Conservation (phyloP, 1,140 invertebrate species). For the Calliphora vicina region DNA sequence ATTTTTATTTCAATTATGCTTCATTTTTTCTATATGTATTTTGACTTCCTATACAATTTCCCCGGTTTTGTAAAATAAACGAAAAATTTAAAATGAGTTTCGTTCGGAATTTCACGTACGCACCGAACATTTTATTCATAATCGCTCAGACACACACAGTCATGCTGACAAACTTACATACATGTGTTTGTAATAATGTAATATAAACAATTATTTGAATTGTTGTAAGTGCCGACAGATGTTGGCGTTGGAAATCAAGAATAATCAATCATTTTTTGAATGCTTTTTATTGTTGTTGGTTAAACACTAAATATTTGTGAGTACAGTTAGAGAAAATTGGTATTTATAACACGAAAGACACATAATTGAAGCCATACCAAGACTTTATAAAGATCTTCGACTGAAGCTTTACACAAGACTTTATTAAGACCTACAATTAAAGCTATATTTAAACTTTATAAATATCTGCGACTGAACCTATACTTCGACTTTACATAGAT, state of each 20-base stretch:
- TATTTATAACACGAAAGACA: too few relatives aligned
- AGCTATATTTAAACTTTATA: too few relatives aligned
- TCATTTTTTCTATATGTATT: background rate
- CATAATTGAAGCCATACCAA: too few relatives aligned
- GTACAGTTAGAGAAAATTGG: background rate
- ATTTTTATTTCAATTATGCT: slow-evolving; percentile 3
- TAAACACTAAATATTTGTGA: background rate
- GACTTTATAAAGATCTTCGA: too few relatives aligned
- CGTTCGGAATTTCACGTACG: slow-evolving; percentile 26
- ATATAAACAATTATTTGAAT: background rate
- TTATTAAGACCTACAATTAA: too few relatives aligned
- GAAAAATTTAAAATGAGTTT: background rate
- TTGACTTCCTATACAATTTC: slow-evolving; percentile 4
- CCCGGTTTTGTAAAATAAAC: background rate
- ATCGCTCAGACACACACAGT: background rate
- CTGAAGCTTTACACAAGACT: too few relatives aligned
- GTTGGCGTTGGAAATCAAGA: background rate
- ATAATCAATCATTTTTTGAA: slow-evolving; percentile 10
- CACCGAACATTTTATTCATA: background rate
- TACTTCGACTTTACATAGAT: too few relatives aligned
- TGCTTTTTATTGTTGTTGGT: background rate
- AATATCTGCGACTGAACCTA: too few relatives aligned
- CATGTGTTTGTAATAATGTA: background rate
- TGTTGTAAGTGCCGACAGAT: slow-evolving; percentile 7
- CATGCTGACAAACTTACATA: background rate